These are phyloP conservation scores for Mastigias papua DNA, from an alignment of 30 jellyfish, hydroid and myxozoan genomes.

Conservation along the genomic window DNA sequence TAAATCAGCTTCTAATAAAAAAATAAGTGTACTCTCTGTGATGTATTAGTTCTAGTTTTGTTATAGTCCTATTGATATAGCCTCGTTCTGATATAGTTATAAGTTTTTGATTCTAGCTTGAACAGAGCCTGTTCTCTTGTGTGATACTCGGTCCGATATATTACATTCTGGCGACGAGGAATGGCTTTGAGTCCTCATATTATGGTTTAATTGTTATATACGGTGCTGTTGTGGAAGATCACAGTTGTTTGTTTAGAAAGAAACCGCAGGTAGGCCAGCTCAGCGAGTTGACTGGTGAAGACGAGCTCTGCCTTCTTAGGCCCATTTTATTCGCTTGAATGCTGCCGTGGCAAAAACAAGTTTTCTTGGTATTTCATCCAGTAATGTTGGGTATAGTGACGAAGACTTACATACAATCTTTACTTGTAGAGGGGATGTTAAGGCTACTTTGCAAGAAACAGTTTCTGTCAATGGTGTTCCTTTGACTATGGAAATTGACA, in stretches of 20 bases:
- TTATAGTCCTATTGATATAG: conserved; percentile 21
- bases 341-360: conserved; percentile 48
- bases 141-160: conserved; percentile 16
- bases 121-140: background rate
- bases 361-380: conserved; percentile 27
- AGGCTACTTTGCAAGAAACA: conserved; percentile 13
- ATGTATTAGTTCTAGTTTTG: conserved; percentile 19
- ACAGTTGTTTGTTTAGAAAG: too few relatives aligned
- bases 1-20: too few relatives aligned
- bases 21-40: too few relatives aligned
- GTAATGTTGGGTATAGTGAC: conserved; percentile 22
- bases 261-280: conserved; percentile 5
- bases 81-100: conserved; percentile 9
- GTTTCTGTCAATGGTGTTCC: conserved; percentile 43
- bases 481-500: conserved; percentile 47
- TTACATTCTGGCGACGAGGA: conserved; percentile 45
- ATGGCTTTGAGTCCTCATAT: conserved; percentile 31
- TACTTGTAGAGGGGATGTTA: background rate
- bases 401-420: background rate
- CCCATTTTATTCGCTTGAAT: conserved; percentile 25
- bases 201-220: conserved; percentile 22
- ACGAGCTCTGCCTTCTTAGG: conserved; percentile 34
- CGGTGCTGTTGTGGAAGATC: background rate
- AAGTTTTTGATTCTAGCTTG: background rate
- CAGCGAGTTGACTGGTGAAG: conserved; percentile 57